Percentiles rank a stretch among this genome's conserved stretches.
phyloP scores from a whole-genome alignment of 2,888 invertebrate genomes.

The Uloborus plumipes region DNA sequence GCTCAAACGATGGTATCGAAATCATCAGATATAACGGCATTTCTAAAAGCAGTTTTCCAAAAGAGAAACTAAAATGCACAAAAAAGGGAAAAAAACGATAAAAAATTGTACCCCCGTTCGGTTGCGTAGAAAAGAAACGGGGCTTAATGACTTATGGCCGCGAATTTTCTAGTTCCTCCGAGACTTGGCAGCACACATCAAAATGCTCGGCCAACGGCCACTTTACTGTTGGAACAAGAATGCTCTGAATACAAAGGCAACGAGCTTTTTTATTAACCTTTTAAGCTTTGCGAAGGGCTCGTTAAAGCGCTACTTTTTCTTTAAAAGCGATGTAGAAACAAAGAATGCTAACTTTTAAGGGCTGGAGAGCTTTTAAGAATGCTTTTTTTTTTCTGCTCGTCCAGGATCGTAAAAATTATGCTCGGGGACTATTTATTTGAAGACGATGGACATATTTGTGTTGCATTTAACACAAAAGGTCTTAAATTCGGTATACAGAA shows the following conservation, averaged over 20 bases:
- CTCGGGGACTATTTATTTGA: too few species aligned
- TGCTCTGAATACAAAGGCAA: conserved; percentile 54
- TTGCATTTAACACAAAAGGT: too few species aligned
- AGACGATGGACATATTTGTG: too few species aligned
- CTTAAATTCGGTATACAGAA: too few species aligned
- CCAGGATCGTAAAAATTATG: too few species aligned
- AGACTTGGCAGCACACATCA: conserved; percentile 45
- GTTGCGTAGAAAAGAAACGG: conserved; percentile 46
- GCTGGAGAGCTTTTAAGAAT: too few species aligned
- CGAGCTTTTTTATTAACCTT: conserved; percentile 48
- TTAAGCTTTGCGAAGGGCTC: conserved; percentile 26
- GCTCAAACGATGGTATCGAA: too few species aligned
- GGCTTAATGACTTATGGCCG: conserved; percentile 51
- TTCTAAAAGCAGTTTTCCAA: conserved; percentile 23
- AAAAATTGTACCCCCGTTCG: conserved; percentile 37
- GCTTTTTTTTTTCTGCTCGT: too few species aligned
- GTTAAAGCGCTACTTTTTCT: conserved; percentile 42
- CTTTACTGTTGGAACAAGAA: conserved; percentile 51
- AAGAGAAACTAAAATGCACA: conserved; percentile 37
- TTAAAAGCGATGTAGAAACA: too few species aligned
- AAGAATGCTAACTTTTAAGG: too few species aligned
- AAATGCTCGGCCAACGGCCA: conserved; percentile 60
- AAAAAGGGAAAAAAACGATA: conserved; percentile 54
- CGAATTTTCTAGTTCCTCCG: conserved; percentile 61
- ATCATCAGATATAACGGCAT: too few species aligned